Conservation (phyloP, 2,797 vertebrate species). For the Takifugu ocellatus region DNA sequence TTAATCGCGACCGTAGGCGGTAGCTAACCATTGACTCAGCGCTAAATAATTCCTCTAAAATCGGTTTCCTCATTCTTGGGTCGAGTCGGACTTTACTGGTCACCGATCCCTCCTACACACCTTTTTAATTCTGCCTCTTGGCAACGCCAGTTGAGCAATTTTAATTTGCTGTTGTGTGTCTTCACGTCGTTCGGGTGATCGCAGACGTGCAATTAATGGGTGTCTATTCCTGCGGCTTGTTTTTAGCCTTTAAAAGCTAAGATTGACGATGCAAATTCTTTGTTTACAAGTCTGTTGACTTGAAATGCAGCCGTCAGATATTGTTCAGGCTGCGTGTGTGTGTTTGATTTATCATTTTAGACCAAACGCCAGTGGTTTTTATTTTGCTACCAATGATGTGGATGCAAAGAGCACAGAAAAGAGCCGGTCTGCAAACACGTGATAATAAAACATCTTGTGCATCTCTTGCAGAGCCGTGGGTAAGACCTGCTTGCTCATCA, state of each 20-base stretch:
- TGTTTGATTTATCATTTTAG: background rate
- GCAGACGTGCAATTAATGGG: background rate
- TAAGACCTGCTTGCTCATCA: slow-evolving; percentile 99
- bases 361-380: background rate
- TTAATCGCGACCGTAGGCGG: background rate
- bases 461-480: slow-evolving; percentile 87
- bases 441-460: background rate
- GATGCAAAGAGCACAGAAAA: background rate
- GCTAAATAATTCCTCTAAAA: background rate
- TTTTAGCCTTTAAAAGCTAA: no score
- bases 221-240: background rate
- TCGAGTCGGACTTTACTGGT: slow-evolving; percentile 29
- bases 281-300: background rate
- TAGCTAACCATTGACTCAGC: slow-evolving; percentile 16
- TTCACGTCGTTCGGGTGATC: background rate
- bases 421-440: background rate
- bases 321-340: background rate
- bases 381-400: background rate
- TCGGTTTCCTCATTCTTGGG: slow-evolving; percentile 22
- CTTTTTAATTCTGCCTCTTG: background rate
- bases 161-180: background rate
- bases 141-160: background rate
- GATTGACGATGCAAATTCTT: background rate
- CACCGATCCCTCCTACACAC: background rate
- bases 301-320: background rate